These are phyloP conservation scores for Acrocephalus scirpaceus DNA, from an alignment of 2,797 vertebrate species.

Conservation along the genomic window DNA sequence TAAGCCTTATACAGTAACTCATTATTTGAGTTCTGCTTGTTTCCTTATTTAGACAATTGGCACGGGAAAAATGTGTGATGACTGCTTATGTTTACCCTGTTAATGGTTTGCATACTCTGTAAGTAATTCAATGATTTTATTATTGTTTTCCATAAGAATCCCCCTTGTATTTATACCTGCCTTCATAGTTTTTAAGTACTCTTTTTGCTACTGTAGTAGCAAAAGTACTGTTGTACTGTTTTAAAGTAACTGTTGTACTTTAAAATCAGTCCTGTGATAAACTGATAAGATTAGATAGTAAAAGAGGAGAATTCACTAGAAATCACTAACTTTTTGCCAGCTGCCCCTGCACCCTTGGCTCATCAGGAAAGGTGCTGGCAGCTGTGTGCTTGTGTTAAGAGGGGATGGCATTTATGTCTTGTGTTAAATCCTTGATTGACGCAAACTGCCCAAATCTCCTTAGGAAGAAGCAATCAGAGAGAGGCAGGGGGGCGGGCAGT, in stretches of 20 bases:
- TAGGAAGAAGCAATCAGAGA: constrained; percentile 60
- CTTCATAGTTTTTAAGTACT: not conserved
- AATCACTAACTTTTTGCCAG: constrained; percentile 18
- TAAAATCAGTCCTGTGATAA: not conserved
- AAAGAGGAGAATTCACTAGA: not conserved
- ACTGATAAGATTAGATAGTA: not conserved
- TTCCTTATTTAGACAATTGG: not conserved
- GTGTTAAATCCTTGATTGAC: constrained; percentile 74
- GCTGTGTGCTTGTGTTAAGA: constrained; percentile 67
- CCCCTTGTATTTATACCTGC: not conserved
- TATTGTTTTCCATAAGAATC: not conserved
- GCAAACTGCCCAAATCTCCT: constrained; percentile 74
- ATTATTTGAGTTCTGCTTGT: not conserved
- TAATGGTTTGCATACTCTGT: not conserved
- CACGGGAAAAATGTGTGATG: not conserved
- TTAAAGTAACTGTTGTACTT: no score
- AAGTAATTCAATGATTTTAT: not conserved
- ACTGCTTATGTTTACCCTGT: not conserved
- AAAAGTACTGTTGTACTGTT: no score
- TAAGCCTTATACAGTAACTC: not conserved
- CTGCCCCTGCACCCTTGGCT: not conserved
- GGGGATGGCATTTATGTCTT: constrained; percentile 64
- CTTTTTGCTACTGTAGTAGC: not conserved
- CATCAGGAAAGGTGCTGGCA: constrained; percentile 51
- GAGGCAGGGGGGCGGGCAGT: not conserved